Evolutionary conservation across 2,113 vertebrate genomes (phyloP).

Genomic region (Aphelocoma coerulescens): DNA sequence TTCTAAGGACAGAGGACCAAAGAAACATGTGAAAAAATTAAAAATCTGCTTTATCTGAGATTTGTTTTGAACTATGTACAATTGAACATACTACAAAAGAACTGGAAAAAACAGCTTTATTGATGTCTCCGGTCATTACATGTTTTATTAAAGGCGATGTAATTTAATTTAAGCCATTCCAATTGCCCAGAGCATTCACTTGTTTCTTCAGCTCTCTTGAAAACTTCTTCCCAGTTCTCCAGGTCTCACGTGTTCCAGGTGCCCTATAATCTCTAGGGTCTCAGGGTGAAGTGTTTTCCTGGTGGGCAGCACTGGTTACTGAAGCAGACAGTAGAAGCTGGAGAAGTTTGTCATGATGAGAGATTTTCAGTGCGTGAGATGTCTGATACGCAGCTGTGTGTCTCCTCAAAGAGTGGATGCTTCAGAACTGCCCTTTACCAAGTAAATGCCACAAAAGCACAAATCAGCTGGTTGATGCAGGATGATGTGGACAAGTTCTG

Average conservation of each 20-base stretch:
- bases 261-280: conserved; percentile 11
- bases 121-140: conserved; percentile 11
- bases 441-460: conserved; percentile 51
- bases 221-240: background rate
- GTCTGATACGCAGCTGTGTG: background rate
- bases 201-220: background rate
- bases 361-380: background rate
- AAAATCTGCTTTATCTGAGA: background rate
- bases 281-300: conserved; percentile 1
- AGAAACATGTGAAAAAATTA: background rate
- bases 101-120: conserved; percentile 8
- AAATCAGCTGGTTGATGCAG: conserved; percentile 19
- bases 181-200: background rate
- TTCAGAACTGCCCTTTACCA: conserved; percentile 38
- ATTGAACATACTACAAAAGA: background rate
- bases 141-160: background rate
- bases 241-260: background rate
- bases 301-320: background rate
- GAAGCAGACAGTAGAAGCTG: conserved; percentile 13
- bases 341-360: background rate
- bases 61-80: background rate
- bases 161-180: background rate
- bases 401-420: conserved; percentile 1
- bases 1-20: background rate
- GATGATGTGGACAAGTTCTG: background rate